Conservation (phyloP, 2,888 invertebrate genomes). For the Eugnorisma glareosa region DNA sequence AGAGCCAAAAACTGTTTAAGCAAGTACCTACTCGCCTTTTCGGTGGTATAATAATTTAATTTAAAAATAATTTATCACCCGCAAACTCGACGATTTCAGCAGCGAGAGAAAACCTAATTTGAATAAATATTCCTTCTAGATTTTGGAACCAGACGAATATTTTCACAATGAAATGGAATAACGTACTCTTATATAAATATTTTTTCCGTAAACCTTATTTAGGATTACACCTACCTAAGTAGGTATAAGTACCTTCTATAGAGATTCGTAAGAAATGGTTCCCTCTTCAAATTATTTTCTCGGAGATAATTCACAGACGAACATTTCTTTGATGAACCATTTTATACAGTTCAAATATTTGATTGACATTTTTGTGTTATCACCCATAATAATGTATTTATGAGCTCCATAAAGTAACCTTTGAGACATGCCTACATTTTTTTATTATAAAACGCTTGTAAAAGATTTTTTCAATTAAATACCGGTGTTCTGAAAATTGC, state of each 20-base stretch:
- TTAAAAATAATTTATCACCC: conserved; percentile 62
- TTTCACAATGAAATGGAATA: conserved; percentile 50
- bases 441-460: conserved; percentile 9
- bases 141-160: conserved; percentile 57
- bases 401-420: conserved; percentile 27
- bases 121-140: conserved; percentile 65
- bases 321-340: conserved; percentile 27
- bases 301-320: conserved; percentile 4
- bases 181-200: conserved; percentile 59
- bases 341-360: conserved; percentile 44
- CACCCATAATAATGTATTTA: conserved; percentile 43
- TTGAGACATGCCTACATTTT: conserved; percentile 11
- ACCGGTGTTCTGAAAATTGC: neutral
- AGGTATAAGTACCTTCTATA: conserved; percentile 8
- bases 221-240: conserved; percentile 36
- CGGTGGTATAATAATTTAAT: conserved; percentile 47
- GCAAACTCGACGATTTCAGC: conserved; percentile 46
- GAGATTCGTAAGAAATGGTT: conserved; percentile 17
- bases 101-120: conserved; percentile 59
- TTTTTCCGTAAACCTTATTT: conserved; percentile 59
- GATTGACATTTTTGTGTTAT: conserved; percentile 44
- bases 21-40: conserved; percentile 26
- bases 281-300: conserved; percentile 26
- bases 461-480: conserved; percentile 22
- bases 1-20: neutral